Conservation (phyloP, 2,113 vertebrate genomes). For the Podocnemis expansa region DNA sequence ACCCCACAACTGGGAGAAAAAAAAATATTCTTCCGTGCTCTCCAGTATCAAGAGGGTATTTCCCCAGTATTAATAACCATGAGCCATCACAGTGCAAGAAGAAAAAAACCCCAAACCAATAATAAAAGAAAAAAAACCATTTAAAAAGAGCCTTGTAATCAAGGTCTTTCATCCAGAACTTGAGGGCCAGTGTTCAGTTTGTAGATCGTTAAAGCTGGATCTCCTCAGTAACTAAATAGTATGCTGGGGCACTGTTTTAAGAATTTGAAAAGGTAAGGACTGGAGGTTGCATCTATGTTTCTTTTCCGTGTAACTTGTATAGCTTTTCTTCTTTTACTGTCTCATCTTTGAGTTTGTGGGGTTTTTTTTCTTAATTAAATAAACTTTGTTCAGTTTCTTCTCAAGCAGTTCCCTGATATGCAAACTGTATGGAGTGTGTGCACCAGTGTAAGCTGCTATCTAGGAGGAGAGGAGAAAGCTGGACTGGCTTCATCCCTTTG, state of each 20-base stretch:
- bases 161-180: neutral
- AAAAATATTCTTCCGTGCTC: neutral
- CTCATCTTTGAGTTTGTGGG: neutral
- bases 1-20: neutral
- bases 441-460: neutral
- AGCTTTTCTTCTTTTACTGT: neutral
- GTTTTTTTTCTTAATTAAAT: neutral
- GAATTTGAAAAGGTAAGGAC: neutral
- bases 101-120: neutral
- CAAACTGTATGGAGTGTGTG: neutral
- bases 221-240: neutral
- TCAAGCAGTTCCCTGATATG: neutral
- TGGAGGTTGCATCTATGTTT: neutral
- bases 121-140: neutral
- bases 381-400: neutral
- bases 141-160: neutral
- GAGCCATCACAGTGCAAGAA: no score
- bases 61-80: no score
- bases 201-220: neutral
- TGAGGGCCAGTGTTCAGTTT: neutral
- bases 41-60: no score
- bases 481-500: neutral
- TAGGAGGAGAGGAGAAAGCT: no score
- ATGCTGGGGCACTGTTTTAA: neutral
- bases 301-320: neutral